Base-by-base conservation (phyloP, 2,113 vertebrate genomes). In the Xiphophorus couchianus region DNA sequence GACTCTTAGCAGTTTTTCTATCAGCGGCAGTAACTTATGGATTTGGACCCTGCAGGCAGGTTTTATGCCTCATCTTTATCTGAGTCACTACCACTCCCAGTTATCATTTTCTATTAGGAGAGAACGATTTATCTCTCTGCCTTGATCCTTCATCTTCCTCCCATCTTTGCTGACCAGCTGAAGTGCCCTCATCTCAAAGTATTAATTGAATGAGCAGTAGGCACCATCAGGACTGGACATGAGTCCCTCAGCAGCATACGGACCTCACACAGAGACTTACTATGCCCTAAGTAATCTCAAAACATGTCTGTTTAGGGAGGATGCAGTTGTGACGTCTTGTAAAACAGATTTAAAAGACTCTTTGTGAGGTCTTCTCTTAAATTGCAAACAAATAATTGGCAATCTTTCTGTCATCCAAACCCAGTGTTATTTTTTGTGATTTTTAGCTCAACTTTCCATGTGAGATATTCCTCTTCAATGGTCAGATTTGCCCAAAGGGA, bases 151-250 rank as follows among this genome's bases (percentile, higher is more conserved):
- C 71, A 68, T 82, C 79, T 69, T 60, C 58, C 48, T 39, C 42
- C 73, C 69, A 58, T 81, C 76, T 81, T 51, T 66, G 69, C 84
- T 83, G 85, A 88, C 81, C 63, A 77, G 73, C 68, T 74, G 51
- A 79, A 64, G 65, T 48, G 27, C 30, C 44, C 76, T 82, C 27
- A 70, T 77, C 64, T 61, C 65, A 80, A 42, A 67, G 54, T 67
- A 42, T 64, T 86, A 86, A 86, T 65, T 85, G 76, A 72, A 74
- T 73, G 78, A 80, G 64, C 83, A 73, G 76, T 69, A 77, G 63
- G 66, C 22, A 15, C 30, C 54, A 15, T 79, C 28, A 14, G 71
- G 64, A 77, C 15, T 71, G 39, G 29, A 65, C 0, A 3, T 35
- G 67, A 62, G 33, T 39, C 14, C 15, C 29, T 25, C 13, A 42